Conservation (phyloP, 1,140 invertebrate genomes). For the Anthonomus grandis region DNA sequence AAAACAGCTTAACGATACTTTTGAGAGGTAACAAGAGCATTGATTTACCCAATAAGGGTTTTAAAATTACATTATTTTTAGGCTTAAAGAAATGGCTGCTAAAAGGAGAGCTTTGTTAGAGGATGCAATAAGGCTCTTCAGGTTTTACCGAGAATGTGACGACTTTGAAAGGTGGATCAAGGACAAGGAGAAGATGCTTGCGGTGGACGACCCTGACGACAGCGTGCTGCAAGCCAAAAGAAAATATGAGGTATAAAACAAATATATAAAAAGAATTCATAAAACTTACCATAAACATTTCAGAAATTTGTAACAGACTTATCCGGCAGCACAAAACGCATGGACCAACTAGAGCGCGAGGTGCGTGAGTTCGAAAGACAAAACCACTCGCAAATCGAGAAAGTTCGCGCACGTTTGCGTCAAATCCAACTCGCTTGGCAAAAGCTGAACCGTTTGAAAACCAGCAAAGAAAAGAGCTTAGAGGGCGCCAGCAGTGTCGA, state of each 20-base stretch:
- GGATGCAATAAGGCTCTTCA: conserved; percentile 89
- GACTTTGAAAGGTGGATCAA: conserved; percentile 97
- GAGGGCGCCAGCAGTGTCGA: conserved; percentile 85
- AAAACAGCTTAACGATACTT: conserved; percentile 75
- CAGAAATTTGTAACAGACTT: conserved; percentile 93
- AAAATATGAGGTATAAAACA: conserved; percentile 88
- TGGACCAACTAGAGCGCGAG: conserved; percentile 84
- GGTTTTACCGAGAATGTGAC: conserved; percentile 96
- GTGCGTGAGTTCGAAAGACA: conserved; percentile 82
- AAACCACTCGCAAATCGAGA: conserved; percentile 85
- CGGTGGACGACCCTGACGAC: conserved; percentile 78
- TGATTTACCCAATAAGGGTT: too few relatives aligned
- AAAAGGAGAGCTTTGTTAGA: conserved; percentile 79
- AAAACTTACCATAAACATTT: conserved; percentile 29
- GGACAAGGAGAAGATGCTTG: conserved; percentile 88
- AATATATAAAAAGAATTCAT: background rate
- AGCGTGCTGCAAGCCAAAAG: conserved; percentile 92
- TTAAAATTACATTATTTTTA: too few relatives aligned
- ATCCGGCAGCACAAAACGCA: conserved; percentile 84
- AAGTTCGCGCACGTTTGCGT: conserved; percentile 75
- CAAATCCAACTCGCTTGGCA: conserved; percentile 89
- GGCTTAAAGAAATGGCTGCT: conserved; percentile 76
- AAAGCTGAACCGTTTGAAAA: conserved; percentile 81
- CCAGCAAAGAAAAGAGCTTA: conserved; percentile 85
- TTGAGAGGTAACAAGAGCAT: too few relatives aligned